A percentile compares a stretch with the other conserved stretches of the same genome.
Evolutionary conservation across 2,888 invertebrate species (phyloP).

Genomic region (Drosophila maculinotata): DNA sequence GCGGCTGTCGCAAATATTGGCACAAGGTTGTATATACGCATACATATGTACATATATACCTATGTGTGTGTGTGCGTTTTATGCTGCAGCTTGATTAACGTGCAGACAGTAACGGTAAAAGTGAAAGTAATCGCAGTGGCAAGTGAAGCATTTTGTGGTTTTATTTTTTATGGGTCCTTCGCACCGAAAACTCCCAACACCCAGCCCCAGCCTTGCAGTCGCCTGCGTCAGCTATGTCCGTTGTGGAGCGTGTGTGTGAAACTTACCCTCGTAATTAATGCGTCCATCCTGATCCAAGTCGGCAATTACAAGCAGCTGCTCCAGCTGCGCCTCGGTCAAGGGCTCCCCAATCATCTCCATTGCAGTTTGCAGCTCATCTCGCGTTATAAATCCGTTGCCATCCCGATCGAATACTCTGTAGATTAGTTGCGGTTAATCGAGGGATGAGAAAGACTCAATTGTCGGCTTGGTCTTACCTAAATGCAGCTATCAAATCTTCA

Average conservation of each 20-base stretch:
- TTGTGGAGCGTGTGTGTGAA: slow-evolving; percentile 10
- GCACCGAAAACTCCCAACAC: background rate
- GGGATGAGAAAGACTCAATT: background rate
- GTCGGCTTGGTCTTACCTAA: slow-evolving; percentile 86
- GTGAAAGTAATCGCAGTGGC: slow-evolving; percentile 23
- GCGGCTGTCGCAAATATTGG: slow-evolving; percentile 65
- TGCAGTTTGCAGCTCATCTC: slow-evolving; percentile 91
- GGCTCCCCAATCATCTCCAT: slow-evolving; percentile 93
- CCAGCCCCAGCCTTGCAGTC: background rate
- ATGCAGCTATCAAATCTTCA: slow-evolving; percentile 94
- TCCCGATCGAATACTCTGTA: slow-evolving; percentile 94
- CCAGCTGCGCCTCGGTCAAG: slow-evolving; percentile 90
- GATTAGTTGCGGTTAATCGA: background rate
- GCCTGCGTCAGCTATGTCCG: slow-evolving; percentile 53
- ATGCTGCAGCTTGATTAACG: slow-evolving; percentile 68
- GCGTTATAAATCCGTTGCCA: slow-evolving; percentile 94
- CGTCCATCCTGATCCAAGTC: slow-evolving; percentile 92
- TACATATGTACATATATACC: background rate
- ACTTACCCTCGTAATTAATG: slow-evolving; percentile 92
- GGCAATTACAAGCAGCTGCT: slow-evolving; percentile 90
- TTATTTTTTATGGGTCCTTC: slow-evolving; percentile 48
- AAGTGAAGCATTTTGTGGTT: slow-evolving; percentile 18
- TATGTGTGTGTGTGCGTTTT: slow-evolving; percentile 32
- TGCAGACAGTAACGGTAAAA: slow-evolving; percentile 32
- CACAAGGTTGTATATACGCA: slow-evolving; percentile 47